These are phyloP conservation scores for Ctenoplectra terminalis DNA, from an alignment of 1,140 invertebrate genomes.

Conservation along the genomic window DNA sequence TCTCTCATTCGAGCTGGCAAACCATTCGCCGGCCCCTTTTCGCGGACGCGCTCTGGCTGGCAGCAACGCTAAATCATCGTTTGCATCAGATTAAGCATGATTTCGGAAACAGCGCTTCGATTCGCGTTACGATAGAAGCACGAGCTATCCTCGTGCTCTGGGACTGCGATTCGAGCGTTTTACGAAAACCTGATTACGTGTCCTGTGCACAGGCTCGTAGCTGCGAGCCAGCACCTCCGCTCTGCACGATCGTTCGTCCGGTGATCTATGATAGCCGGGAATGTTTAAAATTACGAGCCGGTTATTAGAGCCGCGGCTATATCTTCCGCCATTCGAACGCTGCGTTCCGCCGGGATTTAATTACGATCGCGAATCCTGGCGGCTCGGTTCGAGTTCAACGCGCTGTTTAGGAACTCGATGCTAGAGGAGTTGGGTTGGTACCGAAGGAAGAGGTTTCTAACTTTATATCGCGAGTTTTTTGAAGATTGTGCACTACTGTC, in stretches of 20 bases:
- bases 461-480: not conserved
- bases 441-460: not conserved
- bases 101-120: conserved; percentile 44
- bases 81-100: conserved; percentile 54
- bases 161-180: conserved; percentile 1
- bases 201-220: not conserved
- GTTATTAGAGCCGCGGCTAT: not conserved
- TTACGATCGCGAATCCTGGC: not conserved
- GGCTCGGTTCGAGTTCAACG: not conserved
- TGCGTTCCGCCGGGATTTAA: not conserved
- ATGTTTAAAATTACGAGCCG: not conserved
- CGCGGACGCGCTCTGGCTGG: not conserved
- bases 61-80: conserved; percentile 54
- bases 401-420: not conserved
- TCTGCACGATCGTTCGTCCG: not conserved
- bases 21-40: conserved; percentile 6
- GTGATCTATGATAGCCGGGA: not conserved
- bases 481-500: too few species aligned
- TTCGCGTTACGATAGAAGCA: conserved; percentile 43
- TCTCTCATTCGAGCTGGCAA: conserved; percentile 4
- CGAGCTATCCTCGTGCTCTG: not conserved
- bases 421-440: too few species aligned
- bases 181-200: conserved; percentile 40
- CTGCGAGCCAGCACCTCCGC: not conserved
- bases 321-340: not conserved